These are phyloP conservation scores for Acanthococcus lagerstroemiae DNA, from an alignment of 2,888 invertebrate genomes.

Conservation along the genomic window DNA sequence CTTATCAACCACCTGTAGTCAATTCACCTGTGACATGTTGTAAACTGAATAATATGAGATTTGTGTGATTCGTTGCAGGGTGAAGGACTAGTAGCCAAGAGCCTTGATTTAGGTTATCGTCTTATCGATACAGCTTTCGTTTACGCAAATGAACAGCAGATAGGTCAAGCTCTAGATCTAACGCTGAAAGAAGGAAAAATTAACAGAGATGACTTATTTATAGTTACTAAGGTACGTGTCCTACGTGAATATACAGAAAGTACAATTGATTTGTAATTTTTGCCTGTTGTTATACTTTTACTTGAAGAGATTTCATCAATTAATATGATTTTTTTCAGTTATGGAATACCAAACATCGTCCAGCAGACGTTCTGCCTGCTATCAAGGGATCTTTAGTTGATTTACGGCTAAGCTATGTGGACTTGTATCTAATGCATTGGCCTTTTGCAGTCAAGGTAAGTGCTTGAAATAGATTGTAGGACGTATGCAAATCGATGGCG, in stretches of 20 bases:
- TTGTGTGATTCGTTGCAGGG: too few species aligned
- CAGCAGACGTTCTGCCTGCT: constrained; percentile 62
- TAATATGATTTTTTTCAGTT: constrained; percentile 45
- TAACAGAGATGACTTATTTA: constrained; percentile 17
- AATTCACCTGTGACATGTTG: too few species aligned
- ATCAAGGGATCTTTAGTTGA: constrained; percentile 58
- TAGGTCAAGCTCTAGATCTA: constrained; percentile 1
- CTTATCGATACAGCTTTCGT: constrained; percentile 23
- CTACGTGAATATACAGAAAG: too few species aligned
- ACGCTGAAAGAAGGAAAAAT: constrained; percentile 8
- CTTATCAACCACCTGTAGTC: too few species aligned
- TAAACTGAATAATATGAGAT: too few species aligned
- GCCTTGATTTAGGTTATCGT: constrained; percentile 18
- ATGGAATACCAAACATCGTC: constrained; percentile 81
- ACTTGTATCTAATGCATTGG: constrained; percentile 87
- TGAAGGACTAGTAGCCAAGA: too few species aligned
- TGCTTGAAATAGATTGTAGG: background rate
- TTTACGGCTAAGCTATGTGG: constrained; percentile 66
- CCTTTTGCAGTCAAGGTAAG: constrained; percentile 57
- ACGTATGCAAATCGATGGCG: too few species aligned
- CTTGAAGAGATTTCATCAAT: background rate
- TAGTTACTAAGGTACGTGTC: constrained; percentile 17
- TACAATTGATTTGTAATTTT: too few species aligned
- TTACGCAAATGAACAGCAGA: constrained; percentile 17
- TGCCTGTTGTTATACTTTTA: background rate